Conservation (phyloP, 2,888 invertebrate species). For the Anagyrus pseudococci region DNA sequence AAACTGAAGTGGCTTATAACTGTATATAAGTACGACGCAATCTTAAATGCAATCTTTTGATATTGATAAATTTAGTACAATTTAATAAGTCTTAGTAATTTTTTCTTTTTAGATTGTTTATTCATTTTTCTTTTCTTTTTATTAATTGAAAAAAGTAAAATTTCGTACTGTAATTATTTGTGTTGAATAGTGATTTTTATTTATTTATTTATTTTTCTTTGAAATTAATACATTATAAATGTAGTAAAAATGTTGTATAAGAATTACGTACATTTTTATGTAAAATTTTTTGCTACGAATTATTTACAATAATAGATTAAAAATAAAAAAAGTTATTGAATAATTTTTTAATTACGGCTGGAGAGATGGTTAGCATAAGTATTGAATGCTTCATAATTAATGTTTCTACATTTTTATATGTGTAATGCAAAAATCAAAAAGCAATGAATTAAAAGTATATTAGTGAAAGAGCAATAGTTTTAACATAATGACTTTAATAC, state of each 20-base stretch:
- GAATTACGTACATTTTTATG: background rate
- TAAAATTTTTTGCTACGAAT: background rate
- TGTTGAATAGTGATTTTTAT: conserved; percentile 7
- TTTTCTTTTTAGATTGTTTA: too few relatives aligned
- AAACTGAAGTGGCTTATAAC: conserved; percentile 12
- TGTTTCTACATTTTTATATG: conserved; percentile 15
- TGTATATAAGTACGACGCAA: background rate
- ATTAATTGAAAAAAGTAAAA: too few relatives aligned
- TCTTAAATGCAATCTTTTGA: conserved; percentile 13
- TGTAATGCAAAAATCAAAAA: conserved; percentile 28
- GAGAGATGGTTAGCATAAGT: background rate
- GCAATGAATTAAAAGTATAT: conserved; percentile 3
- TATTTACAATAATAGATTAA: background rate
- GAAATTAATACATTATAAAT: background rate
- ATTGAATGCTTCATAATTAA: background rate
- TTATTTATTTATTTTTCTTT: conserved; percentile 2
- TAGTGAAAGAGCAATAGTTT: conserved; percentile 1
- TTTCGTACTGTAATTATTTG: conserved; percentile 1
- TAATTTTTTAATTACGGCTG: background rate
- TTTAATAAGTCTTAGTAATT: too few relatives aligned
- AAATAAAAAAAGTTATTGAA: background rate
- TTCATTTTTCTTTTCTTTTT: too few relatives aligned
- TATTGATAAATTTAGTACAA: background rate
- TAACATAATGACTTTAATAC: conserved; percentile 23
- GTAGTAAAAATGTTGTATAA: background rate